phyloP scores from a whole-genome alignment of 2,797 vertebrate genomes.

The Liparis tanakae region DNA sequence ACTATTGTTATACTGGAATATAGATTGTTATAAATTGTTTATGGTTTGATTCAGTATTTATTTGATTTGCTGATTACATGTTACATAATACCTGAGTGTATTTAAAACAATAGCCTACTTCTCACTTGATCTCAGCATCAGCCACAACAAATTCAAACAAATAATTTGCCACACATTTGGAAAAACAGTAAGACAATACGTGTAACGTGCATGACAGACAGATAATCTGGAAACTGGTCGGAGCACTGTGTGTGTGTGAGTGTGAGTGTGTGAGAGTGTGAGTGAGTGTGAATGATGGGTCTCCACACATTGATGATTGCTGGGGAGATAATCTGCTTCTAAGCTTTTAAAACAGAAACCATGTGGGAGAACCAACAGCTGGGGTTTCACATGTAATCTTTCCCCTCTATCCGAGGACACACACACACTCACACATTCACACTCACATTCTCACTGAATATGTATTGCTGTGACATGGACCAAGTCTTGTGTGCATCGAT shows the following conservation, averaged over 20 bases:
- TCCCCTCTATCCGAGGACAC: slow-evolving; percentile 44
- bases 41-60: neutral
- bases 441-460: neutral
- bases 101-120: neutral
- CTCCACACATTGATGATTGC: slow-evolving; percentile 12
- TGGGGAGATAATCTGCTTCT: slow-evolving; percentile 53
- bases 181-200: neutral
- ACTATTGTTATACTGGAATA: neutral
- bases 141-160: neutral
- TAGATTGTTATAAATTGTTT: neutral
- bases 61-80: neutral
- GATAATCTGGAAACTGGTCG: neutral
- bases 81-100: neutral
- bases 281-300: slow-evolving; percentile 2
- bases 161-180: neutral
- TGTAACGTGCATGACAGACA: no score
- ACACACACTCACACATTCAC: slow-evolving; percentile 9
- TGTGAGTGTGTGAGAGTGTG: neutral
- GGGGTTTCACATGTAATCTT: slow-evolving; percentile 55
- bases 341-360: slow-evolving; percentile 42
- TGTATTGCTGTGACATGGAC: neutral
- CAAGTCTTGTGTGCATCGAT: neutral
- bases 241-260: no score
- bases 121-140: neutral
- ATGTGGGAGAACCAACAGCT: slow-evolving; percentile 66